These are phyloP conservation scores for Malaclemys terrapin DNA, from an alignment of 2,113 vertebrate species.

Conservation along the genomic window DNA sequence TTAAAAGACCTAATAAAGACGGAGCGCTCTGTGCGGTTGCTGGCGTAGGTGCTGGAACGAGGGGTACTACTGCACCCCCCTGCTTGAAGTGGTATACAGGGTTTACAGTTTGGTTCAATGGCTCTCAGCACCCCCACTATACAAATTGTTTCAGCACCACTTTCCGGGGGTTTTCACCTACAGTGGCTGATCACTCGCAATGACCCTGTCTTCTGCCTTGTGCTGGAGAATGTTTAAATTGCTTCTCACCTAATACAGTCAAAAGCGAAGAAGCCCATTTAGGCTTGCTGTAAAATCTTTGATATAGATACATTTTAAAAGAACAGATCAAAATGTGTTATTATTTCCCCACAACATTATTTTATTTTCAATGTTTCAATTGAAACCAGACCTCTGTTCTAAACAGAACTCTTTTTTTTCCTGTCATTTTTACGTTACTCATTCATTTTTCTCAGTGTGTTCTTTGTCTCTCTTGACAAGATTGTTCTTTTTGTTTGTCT, in stretches of 20 bases:
- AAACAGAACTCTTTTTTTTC: conserved; percentile 39
- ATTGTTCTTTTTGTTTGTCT: conserved; percentile 71
- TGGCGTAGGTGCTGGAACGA: background rate
- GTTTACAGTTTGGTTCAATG: no score
- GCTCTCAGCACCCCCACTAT: no score
- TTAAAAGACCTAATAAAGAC: background rate
- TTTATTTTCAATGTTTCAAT: conserved; percentile 58
- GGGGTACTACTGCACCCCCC: no score
- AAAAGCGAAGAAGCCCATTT: background rate
- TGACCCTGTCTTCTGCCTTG: background rate
- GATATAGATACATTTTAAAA: background rate
- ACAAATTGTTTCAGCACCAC: no score
- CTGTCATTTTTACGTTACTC: conserved; percentile 65
- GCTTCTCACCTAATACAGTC: background rate
- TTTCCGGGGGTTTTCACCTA: background rate
- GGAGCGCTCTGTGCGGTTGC: background rate
- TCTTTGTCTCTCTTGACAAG: conserved; percentile 72
- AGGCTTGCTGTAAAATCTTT: background rate
- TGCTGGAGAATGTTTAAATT: background rate
- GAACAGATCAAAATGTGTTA: conserved; percentile 45
- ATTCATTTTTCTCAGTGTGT: conserved; percentile 57
- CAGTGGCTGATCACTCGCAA: background rate
- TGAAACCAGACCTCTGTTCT: background rate
- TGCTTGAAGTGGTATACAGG: no score
- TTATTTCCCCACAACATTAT: conserved; percentile 38